Conservation (phyloP, 1,140 invertebrate species). For the Pseudomyrmex cubaensis region DNA sequence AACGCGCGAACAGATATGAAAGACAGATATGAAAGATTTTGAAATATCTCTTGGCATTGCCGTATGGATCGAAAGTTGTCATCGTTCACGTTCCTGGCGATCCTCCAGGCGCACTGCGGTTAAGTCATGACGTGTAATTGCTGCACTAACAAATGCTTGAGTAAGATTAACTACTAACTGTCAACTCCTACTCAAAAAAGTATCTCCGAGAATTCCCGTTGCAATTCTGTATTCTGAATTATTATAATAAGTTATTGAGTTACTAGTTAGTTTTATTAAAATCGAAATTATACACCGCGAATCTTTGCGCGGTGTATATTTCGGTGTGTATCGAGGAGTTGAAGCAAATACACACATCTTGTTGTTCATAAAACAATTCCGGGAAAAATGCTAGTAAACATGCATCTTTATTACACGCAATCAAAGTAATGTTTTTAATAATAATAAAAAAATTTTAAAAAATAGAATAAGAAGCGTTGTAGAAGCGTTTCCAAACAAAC, state of each 20-base stretch:
- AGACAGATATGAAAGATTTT: slow-evolving; percentile 38
- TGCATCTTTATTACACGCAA: slow-evolving; percentile 49
- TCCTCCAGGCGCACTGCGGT: slow-evolving; percentile 69
- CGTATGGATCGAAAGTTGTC: slow-evolving; percentile 57
- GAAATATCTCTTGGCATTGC: slow-evolving; percentile 47
- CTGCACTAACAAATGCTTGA: slow-evolving; percentile 48
- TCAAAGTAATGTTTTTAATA: background rate
- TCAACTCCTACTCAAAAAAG: slow-evolving; percentile 20
- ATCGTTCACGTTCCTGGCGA: slow-evolving; percentile 62
- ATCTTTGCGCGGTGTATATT: background rate
- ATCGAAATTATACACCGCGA: too few relatives aligned
- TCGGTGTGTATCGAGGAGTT: slow-evolving; percentile 36
- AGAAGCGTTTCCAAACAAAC: slow-evolving; percentile 73
- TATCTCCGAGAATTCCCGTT: background rate
- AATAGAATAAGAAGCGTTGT: slow-evolving; percentile 42
- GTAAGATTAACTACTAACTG: slow-evolving; percentile 38
- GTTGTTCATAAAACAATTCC: slow-evolving; percentile 31
- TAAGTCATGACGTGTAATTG: slow-evolving; percentile 56
- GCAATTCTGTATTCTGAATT: slow-evolving; percentile 9
- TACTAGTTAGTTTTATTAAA: background rate
- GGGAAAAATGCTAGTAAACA: slow-evolving; percentile 25
- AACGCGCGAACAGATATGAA: background rate
- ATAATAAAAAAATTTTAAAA: background rate
- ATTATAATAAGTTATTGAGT: background rate
- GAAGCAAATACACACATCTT: slow-evolving; percentile 12